Conservation (phyloP, 2,888 invertebrate species). For the Heliconius ismenius region DNA sequence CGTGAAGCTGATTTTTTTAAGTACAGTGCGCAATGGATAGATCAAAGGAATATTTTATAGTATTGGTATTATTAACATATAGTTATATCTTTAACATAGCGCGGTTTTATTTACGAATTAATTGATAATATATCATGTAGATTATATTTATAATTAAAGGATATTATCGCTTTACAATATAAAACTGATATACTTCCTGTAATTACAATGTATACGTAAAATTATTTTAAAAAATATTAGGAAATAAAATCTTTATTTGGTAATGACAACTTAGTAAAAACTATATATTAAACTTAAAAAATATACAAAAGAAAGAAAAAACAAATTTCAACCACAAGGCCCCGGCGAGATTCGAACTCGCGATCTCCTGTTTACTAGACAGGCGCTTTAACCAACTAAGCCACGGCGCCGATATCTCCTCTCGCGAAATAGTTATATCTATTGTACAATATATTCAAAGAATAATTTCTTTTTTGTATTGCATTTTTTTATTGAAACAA, state of each 20-base stretch:
- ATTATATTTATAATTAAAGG: not conserved
- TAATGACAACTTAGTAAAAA: not conserved
- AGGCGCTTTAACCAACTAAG: conserved; percentile 88
- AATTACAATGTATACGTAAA: not conserved
- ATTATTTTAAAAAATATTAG: not conserved
- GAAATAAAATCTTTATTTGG: not conserved
- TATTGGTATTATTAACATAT: too few species aligned
- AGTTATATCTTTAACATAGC: too few species aligned
- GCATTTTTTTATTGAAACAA: not conserved
- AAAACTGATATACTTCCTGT: not conserved
- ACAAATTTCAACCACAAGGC: conserved; percentile 51
- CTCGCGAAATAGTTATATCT: not conserved
- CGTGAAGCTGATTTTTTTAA: too few species aligned
- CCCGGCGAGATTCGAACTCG: conserved; percentile 79
- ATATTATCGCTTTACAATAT: not conserved
- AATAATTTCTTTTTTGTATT: not conserved
- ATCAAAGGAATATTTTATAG: too few species aligned
- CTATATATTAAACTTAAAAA: not conserved
- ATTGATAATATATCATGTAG: not conserved
- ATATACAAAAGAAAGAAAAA: not conserved
- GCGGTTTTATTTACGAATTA: too few species aligned
- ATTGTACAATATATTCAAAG: not conserved
- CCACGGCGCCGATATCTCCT: conserved; percentile 80
- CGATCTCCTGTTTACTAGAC: conserved; percentile 81
- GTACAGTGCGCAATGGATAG: too few species aligned